Conservation (phyloP, 2,797 vertebrate species). For the Acridotheres tristis region DNA sequence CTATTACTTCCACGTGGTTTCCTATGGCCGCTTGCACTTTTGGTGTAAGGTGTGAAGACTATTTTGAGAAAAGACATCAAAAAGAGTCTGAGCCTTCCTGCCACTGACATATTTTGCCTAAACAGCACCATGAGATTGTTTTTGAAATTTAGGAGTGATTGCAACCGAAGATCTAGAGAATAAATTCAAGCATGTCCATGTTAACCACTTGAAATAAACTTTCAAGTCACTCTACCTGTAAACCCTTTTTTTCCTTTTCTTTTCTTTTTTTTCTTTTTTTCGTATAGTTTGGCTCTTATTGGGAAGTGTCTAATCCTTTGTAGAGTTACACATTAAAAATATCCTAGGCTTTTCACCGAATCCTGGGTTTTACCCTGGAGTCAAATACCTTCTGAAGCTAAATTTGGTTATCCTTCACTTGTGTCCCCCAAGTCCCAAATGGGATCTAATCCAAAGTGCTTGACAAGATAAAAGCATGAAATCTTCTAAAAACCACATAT, state of each 20-base stretch:
- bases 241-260: fast-evolving
- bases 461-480: not conserved
- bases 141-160: not conserved
- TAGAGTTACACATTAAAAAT: not conserved
- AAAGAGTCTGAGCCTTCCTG: not conserved
- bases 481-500: not conserved
- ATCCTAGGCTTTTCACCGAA: not conserved
- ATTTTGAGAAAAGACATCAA: not conserved
- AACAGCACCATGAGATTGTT: not conserved
- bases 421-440: not conserved
- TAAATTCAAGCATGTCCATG: not conserved
- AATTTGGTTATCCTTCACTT: not conserved
- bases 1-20: fast-evolving
- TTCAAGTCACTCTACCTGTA: not conserved
- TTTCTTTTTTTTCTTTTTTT: fast-evolving
- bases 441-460: not conserved
- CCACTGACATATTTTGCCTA: not conserved
- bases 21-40: not conserved
- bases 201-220: not conserved
- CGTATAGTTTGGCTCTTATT: not conserved
- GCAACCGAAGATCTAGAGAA: not conserved
- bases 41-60: not conserved
- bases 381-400: not conserved
- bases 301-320: not conserved
- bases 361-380: not conserved